A percentile compares a stretch with the other conserved stretches of the same genome.
Evolutionary conservation across 2,113 vertebrate species (phyloP).

Genomic region (Sminthopsis crassicaudata): DNA sequence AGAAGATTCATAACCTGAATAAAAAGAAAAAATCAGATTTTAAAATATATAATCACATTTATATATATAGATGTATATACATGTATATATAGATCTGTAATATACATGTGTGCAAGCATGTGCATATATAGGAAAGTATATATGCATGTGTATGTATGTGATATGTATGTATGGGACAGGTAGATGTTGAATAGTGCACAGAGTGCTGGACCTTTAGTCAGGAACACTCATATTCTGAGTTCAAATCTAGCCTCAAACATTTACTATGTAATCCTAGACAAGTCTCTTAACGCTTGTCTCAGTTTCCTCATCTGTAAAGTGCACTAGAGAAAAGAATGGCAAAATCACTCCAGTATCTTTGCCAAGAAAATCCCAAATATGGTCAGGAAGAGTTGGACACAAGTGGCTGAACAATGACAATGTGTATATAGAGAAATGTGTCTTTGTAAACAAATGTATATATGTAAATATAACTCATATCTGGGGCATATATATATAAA

Average conservation of each 20-base stretch:
- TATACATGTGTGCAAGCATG: no score
- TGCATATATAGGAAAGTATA: not conserved
- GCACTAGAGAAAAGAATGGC: not conserved
- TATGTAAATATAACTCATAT: no score
- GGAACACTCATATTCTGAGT: not conserved
- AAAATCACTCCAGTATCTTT: not conserved
- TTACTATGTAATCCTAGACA: not conserved
- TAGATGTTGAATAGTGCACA: not conserved
- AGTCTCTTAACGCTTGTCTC: not conserved
- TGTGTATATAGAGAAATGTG: not conserved
- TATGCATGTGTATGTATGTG: not conserved
- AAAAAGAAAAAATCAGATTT: not conserved
- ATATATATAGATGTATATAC: no score
- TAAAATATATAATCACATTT: not conserved
- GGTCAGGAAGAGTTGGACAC: not conserved
- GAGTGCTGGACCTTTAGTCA: not conserved
- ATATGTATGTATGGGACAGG: not conserved
- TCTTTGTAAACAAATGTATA: no score
- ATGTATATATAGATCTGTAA: not conserved
- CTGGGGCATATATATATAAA: no score
- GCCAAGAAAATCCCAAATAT: not conserved
- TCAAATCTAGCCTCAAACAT: not conserved
- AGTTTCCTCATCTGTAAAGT: not conserved
- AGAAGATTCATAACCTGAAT: not conserved
- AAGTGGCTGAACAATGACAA: not conserved